Base-by-base conservation (phyloP, 2,888 invertebrate species). In the Diarsia rubi region DNA sequence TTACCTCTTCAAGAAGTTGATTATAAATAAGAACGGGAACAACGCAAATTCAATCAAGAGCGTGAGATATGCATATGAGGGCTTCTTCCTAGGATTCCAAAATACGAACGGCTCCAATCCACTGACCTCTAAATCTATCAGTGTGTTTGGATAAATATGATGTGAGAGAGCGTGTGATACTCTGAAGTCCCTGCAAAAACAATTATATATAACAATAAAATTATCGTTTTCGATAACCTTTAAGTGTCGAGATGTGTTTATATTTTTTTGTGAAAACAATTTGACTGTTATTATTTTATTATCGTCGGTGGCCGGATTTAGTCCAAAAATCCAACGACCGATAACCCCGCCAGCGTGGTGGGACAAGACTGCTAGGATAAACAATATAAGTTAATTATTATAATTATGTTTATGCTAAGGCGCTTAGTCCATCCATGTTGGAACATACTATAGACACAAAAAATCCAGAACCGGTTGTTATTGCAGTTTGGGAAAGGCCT, bases 131-230 rank as follows among this genome's bases (percentile, higher is more conserved):
- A 97, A 93, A 93, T 98, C 98, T 92, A 97, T 97, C 2, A 98
- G 93, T 0, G 98, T 98, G 89, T 98, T 98, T 0, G 98, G 97
- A 90, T 97, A 98, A 3, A 98, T 94, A 90, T 98, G 98, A 91
- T 98, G 98, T 44, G 98, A 98, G 45, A 98, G 92, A 0, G 96
- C 97, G 87, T 98, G 98, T 0, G 97, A 97, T 52, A 98, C 97
- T 84, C 98, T 97, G 97, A 98, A 98, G 75, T 98, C 97, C 79
- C 97, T 97, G 91, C 70, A 95, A 95, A 60, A 60, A 57, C 16
- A 70, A 74, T 63, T 49, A n/a, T 47, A 19, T 49, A n/a, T 47
- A 19, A 21, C 45, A 59, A 72, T 37, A 66, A 31, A 47, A 14
- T 24, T 42, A 47, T 24, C 19, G 1, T 11, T 11, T 12, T 42